Evolutionary conservation across 2,888 invertebrate genomes (phyloP).

Genomic region (Cabera pusaria): DNA sequence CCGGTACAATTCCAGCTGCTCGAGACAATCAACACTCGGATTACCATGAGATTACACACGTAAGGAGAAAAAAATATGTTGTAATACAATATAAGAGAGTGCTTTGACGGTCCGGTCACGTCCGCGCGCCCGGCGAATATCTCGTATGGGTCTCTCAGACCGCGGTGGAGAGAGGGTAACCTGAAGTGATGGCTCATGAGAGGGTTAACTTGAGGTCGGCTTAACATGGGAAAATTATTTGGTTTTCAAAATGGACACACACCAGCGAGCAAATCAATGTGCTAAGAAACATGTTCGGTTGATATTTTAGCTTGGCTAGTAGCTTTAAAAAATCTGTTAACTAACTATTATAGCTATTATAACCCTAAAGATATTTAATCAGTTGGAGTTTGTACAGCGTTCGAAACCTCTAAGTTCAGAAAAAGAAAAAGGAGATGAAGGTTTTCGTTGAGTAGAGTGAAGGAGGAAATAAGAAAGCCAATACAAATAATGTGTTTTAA

Average conservation of each 20-base stretch:
- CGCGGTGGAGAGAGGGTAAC: slow-evolving; percentile 14
- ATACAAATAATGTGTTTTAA: too few relatives aligned
- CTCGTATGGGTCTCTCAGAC: slow-evolving; percentile 18
- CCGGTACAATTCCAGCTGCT: slow-evolving; percentile 29
- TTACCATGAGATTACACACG: slow-evolving; percentile 37
- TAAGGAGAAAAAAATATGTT: slow-evolving; percentile 37
- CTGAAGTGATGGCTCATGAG: slow-evolving; percentile 15
- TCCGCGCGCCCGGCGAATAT: slow-evolving; percentile 21
- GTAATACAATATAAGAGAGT: slow-evolving; percentile 39
- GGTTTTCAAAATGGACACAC: slow-evolving; percentile 9
- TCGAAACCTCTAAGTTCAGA: too few relatives aligned
- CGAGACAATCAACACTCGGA: slow-evolving; percentile 35
- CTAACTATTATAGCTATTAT: too few relatives aligned
- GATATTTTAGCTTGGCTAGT: too few relatives aligned
- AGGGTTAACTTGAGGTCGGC: slow-evolving; percentile 18
- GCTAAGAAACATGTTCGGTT: too few relatives aligned
- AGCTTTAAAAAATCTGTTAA: too few relatives aligned
- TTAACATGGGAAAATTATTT: slow-evolving; percentile 3
- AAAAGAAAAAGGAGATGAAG: too few relatives aligned
- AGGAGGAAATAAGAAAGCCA: too few relatives aligned
- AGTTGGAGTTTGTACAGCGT: too few relatives aligned
- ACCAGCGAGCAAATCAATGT: too few relatives aligned
- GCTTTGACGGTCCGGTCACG: slow-evolving; percentile 37
- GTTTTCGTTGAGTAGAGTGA: too few relatives aligned
- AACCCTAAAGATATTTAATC: too few relatives aligned